Base-by-base conservation (phyloP, 2,797 vertebrate species). In the Enteromius mattozi region DNA sequence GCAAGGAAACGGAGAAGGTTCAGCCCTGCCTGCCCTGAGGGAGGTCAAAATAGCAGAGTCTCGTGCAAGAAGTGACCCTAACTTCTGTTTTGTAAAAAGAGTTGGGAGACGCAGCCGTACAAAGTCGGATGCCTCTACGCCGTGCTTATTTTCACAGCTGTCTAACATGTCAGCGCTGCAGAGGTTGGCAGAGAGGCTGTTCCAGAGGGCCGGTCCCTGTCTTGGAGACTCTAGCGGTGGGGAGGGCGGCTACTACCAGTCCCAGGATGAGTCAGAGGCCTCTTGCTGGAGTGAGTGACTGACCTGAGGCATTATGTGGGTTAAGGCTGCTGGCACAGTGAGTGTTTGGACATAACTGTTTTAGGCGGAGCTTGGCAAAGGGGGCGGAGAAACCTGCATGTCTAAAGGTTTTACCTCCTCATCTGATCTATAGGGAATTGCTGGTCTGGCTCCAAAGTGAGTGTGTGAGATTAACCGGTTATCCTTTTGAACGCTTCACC, bases 101-200 rank as follows among this genome's bases (percentile, higher is more conserved):
- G 14, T 12, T 33, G 19, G 30, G 40, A 63, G 51, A 6, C 27
- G 2, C 30, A 61, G 14, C 21, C 1, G 37, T 37, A 56, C 37
- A 19, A 54, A 63, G 56, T 83, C 19, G 76, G 70, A 85, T 76
- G 19, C 45, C 61, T 54, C 33, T 19, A 5, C 66, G 3, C 16
- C 16, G 79, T 87, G 84, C 27, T 27, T 69, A 59, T 80, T 65
- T 79, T 66, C 30, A 47, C 42, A 33, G 70, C 59, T 81, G 71
- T 81, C 89, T 80, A 68, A 27, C 71, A 95, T 95, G 95, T 93
- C 93, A 75, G 91, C 92, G 86, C 92, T 95, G 90, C 93, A 95
- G 85, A 93, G 91, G 88, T 91, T 95, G 88, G 93, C 94, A 85
- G 94, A 88, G 88, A 93, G 92, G 89, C 92, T 95, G 80, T 92